Evolutionary conservation across 2,797 vertebrate genomes (phyloP), one percentile per base, ranked within the genome.

Genomic region (Gadopsis bispinosus): DNA sequence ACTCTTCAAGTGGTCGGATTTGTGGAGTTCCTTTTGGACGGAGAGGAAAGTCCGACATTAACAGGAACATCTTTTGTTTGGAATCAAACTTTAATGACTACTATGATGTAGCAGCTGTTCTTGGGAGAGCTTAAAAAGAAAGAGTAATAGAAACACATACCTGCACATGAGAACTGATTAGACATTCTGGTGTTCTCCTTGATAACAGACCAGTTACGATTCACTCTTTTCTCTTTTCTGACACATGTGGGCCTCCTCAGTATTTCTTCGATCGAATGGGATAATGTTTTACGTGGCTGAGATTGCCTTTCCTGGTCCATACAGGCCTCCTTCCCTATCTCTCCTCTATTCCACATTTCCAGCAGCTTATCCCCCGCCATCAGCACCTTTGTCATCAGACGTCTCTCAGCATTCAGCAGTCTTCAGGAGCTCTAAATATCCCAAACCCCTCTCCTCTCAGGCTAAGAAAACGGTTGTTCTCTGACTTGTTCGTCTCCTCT

Each of bases 251-350:
- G 89, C 59, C 81, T 92, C 74, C 76, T 85, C 54, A 94, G 86
- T 59, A 94, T 94, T 72, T 94, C 92, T 29, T 94, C 93, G 10
- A 94, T 94, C 0, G 94, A 94, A 75, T 94, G 92, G 0, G 62
- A 76, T 22, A 94, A 78, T 50, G 62, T 88, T 73, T 88, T 92
- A 3, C 55, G 4, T 4, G 83, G 47, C 33, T 60, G 62, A 47
- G 61, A 22, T 56, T 78, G 83, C 55, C 7, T 59, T 43, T 83
- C 33, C 67, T 41, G 43, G 45, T 85, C 83, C 83, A 22, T 2
- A 12, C 37, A 59, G 39, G 47, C 26, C 10, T 75, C 60, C 19
- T 65, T 77, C 39, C 78, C 74, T 9, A 12, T 8, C 48, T 86
- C 72, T 66, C 58, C 73, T 79, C 47, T 72, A 13, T 64, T 81